phyloP scores from a whole-genome alignment of 2,113 vertebrate species.

The Zosterops japonicus region DNA sequence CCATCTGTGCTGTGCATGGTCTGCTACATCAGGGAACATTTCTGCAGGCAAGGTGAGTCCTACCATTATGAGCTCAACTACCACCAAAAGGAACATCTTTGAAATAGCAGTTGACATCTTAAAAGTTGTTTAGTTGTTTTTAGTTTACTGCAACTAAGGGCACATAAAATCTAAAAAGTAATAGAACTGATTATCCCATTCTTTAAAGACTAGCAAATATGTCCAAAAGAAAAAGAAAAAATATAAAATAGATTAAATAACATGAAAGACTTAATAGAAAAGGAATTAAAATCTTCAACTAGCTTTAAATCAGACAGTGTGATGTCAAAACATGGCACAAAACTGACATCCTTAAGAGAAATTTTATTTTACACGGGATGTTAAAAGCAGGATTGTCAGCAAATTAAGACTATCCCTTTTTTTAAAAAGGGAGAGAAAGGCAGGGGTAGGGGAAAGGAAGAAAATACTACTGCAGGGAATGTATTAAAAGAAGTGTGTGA shows the following conservation, averaged over 20 bases:
- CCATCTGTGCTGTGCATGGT: not conserved
- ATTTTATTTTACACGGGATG: not conserved
- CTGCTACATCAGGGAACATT: not conserved
- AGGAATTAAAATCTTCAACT: not conserved
- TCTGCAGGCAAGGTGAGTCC: not conserved
- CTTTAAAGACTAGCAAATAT: not conserved
- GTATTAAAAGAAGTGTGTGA: not conserved
- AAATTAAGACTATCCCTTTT: not conserved
- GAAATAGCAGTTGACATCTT: not conserved
- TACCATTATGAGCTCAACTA: not conserved
- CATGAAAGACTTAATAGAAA: not conserved
- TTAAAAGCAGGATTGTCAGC: not conserved
- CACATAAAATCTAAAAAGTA: not conserved
- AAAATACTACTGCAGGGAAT: not conserved
- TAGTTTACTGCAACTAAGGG: not conserved
- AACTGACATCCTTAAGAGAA: not conserved
- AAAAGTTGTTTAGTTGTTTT: not conserved
- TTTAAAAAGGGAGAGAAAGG: not conserved
- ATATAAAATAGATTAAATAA: not conserved
- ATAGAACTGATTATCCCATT: not conserved
- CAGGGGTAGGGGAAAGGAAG: rapidly evolving
- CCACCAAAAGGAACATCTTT: not conserved
- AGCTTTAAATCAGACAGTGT: not conserved
- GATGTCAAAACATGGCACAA: not conserved
- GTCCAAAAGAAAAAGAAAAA: not conserved